phyloP scores from a whole-genome alignment of 2,797 vertebrate genomes.

The Antennarius maculatus region DNA sequence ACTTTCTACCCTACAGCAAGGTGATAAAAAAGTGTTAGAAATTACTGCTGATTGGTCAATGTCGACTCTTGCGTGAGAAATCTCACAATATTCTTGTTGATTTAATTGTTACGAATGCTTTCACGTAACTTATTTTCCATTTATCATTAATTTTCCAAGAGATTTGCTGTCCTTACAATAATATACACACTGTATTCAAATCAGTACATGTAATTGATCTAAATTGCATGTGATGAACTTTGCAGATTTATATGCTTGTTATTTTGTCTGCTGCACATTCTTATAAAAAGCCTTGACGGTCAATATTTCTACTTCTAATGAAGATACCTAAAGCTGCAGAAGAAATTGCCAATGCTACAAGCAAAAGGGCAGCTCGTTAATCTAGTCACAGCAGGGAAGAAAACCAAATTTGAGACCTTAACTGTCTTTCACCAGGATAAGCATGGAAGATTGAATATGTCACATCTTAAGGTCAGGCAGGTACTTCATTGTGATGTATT shows the following conservation, averaged over 20 bases:
- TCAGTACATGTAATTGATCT: not conserved
- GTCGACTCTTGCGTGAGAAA: not conserved
- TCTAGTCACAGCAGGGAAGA: constrained; percentile 79
- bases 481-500: constrained; percentile 66
- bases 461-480: constrained; percentile 71
- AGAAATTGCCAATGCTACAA: constrained; percentile 82
- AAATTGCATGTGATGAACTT: constrained; percentile 30
- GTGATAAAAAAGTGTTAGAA: constrained; percentile 48
- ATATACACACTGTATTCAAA: not conserved
- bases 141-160: not conserved
- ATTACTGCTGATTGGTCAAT: constrained; percentile 39
- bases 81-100: constrained; percentile 2
- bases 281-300: constrained; percentile 85
- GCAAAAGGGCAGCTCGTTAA: constrained; percentile 88
- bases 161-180: not conserved
- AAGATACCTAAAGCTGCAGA: constrained; percentile 81
- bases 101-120: not conserved
- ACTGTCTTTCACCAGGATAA: constrained; percentile 75
- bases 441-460: constrained; percentile 72
- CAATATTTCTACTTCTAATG: constrained; percentile 86
- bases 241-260: constrained; percentile 78
- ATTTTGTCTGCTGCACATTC: constrained; percentile 81
- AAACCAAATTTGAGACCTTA: constrained; percentile 71
- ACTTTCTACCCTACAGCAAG: constrained; percentile 63
- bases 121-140: not conserved